Base-by-base conservation (phyloP, 2,888 invertebrate genomes). In the Eustalomyia histrio region DNA sequence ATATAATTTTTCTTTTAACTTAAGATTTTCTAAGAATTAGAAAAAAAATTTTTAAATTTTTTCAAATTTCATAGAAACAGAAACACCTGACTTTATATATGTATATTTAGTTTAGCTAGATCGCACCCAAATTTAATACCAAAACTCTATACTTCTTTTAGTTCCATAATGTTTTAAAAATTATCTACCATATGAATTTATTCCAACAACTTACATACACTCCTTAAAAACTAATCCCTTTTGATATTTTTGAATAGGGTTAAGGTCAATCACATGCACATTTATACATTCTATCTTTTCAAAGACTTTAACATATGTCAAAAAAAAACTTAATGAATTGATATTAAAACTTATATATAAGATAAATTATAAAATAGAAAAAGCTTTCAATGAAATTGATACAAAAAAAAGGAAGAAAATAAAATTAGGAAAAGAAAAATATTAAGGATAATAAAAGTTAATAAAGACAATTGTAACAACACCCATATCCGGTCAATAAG, bases 321-420 rank as follows among this genome's bases (percentile, higher is more conserved):
- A n/a, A 16, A 72, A 63, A 50, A 8, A 10, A 43, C 55, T 55
- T 63, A 63, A 63, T 53, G 55, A 55, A 71, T 53, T 71, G 21
- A 61, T 52, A 71, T 24, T 52, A 16, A 39, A 61, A 43, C 52
- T 7, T 6, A 47, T n/a, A 47, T 47, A 39, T 12, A 39, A 29
- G 29, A 50, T 9, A 39, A 9, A 43, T 53, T 29, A 21, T 8
- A 63, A 39, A 6, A 17, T 12, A 21, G 18, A 17, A 33, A 58
- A 72, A 72, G 33, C 47, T 64, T 73, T 73, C 21, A 64, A 47
- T 47, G 47, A 47, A 64, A 73, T 64, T 64, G 33, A 33, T 55
- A 53, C 9, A 39, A 39, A 14, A 2, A n/a, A 14, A 35, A 6
- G 39, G 29, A 29, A 29, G 12, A 64, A 50, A 50, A 47, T 17